phyloP scores from a whole-genome alignment of 2,113 vertebrate genomes.

The Grammomys surdaster region DNA sequence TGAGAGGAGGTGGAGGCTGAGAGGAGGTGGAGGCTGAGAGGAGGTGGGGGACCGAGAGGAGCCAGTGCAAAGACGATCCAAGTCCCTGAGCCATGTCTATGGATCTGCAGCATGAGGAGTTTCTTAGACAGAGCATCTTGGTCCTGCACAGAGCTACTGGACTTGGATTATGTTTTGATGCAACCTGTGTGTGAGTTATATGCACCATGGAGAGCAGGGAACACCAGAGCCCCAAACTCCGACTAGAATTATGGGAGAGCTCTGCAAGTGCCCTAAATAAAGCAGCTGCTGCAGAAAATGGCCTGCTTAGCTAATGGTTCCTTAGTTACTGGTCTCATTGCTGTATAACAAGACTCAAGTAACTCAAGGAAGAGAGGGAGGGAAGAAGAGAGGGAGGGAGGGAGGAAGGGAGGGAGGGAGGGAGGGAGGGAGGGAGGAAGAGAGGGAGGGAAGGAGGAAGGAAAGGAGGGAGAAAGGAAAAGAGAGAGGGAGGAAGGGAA shows the following conservation, averaged over 20 bases:
- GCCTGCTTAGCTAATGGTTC: neutral
- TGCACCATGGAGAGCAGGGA: neutral
- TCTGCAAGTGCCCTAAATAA: neutral
- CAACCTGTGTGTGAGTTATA: neutral
- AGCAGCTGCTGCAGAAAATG: neutral
- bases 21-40: too few relatives aligned
- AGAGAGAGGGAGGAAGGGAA: rapidly evolving
- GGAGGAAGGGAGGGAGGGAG: neutral
- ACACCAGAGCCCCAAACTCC: neutral
- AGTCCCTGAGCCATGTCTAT: neutral
- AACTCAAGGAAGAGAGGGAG: neutral
- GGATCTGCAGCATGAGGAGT: neutral
- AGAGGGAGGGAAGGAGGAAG: neutral
- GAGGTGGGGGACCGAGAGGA: neutral
- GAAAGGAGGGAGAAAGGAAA: neutral
- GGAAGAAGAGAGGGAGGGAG: too few relatives aligned
- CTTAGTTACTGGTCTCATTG: neutral
- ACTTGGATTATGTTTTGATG: neutral
- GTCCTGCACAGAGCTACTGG: neutral
- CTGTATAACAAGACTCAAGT: neutral
- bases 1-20: too few relatives aligned
- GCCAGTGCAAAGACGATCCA: neutral
- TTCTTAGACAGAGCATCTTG: neutral
- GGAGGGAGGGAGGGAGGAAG: neutral
- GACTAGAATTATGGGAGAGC: neutral